Conservation (phyloP, 1,140 invertebrate species). For the Dinoponera quadriceps region DNA sequence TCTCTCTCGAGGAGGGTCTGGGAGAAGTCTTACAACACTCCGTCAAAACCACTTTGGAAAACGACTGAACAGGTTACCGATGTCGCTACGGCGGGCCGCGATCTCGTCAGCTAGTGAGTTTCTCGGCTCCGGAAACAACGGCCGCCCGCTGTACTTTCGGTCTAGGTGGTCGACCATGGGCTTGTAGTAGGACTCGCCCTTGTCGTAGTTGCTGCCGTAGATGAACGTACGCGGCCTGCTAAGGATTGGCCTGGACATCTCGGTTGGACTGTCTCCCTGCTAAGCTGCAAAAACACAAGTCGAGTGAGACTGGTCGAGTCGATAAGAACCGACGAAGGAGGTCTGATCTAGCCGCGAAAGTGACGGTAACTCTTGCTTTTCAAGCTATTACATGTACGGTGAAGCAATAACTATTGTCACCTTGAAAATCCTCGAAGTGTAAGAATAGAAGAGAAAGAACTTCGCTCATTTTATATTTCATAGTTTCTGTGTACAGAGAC, state of each 20-base stretch:
- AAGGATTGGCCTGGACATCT: conserved; percentile 85
- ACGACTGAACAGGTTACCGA: conserved; percentile 86
- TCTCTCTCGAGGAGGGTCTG: conserved; percentile 57
- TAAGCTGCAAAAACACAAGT: conserved; percentile 59
- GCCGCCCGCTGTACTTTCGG: conserved; percentile 88
- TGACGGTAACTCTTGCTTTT: background rate
- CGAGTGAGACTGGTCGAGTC: too few species aligned
- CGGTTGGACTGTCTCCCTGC: conserved; percentile 13
- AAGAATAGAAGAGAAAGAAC: too few species aligned
- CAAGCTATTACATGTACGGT: too few species aligned
- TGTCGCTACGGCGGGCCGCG: conserved; percentile 84
- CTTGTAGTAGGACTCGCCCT: conserved; percentile 92
- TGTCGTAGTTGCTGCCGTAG: conserved; percentile 93
- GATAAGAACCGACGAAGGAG: too few species aligned
- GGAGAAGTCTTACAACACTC: conserved; percentile 71
- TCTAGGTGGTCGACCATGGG: conserved; percentile 91
- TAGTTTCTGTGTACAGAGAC: too few species aligned
- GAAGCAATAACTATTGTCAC: too few species aligned
- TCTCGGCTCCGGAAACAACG: conserved; percentile 83
- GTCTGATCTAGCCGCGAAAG: background rate
- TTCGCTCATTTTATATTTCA: too few species aligned
- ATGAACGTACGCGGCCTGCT: conserved; percentile 90
- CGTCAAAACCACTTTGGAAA: conserved; percentile 85
- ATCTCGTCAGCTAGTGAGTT: conserved; percentile 84
- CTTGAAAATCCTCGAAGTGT: too few species aligned